These are phyloP conservation scores for Venturia canescens DNA, from an alignment of 1,140 invertebrate genomes.

Conservation along the genomic window DNA sequence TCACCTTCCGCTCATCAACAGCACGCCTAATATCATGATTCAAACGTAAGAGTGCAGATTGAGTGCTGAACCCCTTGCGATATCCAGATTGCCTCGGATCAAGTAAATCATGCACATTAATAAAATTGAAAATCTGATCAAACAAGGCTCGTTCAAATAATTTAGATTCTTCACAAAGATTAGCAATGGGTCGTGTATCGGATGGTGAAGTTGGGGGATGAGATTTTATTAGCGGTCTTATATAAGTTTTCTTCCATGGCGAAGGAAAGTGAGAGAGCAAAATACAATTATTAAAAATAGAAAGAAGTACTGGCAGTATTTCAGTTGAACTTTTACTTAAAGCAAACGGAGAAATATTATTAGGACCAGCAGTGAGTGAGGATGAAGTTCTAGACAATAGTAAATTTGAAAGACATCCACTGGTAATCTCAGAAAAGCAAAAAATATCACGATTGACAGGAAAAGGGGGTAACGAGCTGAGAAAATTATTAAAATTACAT, in stretches of 20 bases:
- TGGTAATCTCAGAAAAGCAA: not conserved
- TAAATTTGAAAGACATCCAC: not conserved
- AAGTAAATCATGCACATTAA: not conserved
- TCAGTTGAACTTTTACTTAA: not conserved
- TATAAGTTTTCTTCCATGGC: not conserved
- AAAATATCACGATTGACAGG: not conserved
- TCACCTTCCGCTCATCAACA: not conserved
- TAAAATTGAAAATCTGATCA: not conserved
- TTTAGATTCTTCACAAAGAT: not conserved
- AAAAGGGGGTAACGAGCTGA: no score
- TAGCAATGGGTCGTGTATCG: slow-evolving; percentile 3
- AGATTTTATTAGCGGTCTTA: not conserved
- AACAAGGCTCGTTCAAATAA: not conserved
- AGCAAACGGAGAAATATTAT: not conserved
- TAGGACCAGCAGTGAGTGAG: not conserved
- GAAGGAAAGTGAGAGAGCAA: not conserved
- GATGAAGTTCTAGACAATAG: not conserved
- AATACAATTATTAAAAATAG: not conserved
- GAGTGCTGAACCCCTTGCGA: not conserved
- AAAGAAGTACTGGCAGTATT: not conserved
- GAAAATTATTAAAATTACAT: no score
- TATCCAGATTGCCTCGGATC: not conserved
- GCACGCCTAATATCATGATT: not conserved
- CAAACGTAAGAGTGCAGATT: not conserved
- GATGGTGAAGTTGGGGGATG: not conserved